Evolutionary conservation across 2,113 vertebrate species (phyloP).

Genomic region (Ceuthmochares aereus): DNA sequence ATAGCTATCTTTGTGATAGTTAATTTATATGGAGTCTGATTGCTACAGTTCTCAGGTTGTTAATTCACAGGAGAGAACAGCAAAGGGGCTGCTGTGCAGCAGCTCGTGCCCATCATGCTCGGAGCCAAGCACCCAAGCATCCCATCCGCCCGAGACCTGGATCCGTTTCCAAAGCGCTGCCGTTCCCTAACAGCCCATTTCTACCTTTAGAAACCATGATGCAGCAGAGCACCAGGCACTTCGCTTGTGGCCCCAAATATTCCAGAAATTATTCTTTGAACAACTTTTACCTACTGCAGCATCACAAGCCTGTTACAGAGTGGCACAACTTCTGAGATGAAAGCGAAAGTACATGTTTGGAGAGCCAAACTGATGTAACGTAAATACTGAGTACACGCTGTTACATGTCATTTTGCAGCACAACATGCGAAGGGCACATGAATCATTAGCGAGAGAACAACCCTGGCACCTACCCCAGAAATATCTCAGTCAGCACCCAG

Average conservation of each 20-base stretch:
- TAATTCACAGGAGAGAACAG: not conserved
- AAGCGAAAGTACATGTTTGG: conserved; percentile 34
- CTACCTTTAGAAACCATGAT: not conserved
- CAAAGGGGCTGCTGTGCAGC: not conserved
- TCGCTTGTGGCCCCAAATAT: not conserved
- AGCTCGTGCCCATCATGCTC: not conserved
- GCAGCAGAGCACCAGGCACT: not conserved
- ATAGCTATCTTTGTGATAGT: too few species aligned
- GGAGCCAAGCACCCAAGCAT: not conserved
- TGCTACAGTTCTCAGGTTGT: not conserved
- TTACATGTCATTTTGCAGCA: conserved; percentile 53
- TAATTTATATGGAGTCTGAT: not conserved
- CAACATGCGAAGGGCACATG: conserved; percentile 60
- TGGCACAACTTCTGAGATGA: conserved; percentile 28
- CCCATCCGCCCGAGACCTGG: accelerated
- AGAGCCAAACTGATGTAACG: not conserved
- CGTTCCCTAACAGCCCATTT: not conserved
- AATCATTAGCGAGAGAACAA: conserved; percentile 57
- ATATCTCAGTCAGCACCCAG: conserved; percentile 55
- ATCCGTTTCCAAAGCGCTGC: not conserved
- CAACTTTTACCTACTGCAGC: not conserved
- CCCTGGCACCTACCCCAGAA: conserved; percentile 62
- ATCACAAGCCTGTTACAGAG: not conserved
- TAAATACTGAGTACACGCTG: conserved; percentile 17
- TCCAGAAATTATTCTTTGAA: not conserved